Base-by-base conservation (phyloP, 2,888 invertebrate genomes). In the Xestia xanthographa region DNA sequence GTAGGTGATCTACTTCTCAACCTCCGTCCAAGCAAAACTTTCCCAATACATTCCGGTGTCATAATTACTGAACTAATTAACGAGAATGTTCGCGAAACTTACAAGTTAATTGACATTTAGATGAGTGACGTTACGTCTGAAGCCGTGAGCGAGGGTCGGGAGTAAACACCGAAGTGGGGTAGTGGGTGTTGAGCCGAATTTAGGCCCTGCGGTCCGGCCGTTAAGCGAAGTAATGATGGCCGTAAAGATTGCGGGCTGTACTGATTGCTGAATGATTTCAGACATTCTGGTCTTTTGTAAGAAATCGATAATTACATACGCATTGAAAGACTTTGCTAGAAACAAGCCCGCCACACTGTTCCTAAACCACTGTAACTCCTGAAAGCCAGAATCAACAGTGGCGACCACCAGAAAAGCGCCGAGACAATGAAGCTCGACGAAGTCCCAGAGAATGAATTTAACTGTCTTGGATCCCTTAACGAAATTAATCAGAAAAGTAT, bases 131-230 rank as follows among this genome's bases (percentile, higher is more conserved):
- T 86, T 79, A 83, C n/a, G 67, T 65, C 79, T 84, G 63, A 66
- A 53, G 45, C 38, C 56, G 41, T 71, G 74, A 66, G 66, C 41
- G 72, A 78, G 78, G 71, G 79, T 63, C 60, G 50, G 48, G 60
- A 73, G 67, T 76, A 82, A 84, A 86, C 75, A 84, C 34, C n/a
- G 48, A 80, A 73, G 56, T 78, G 43, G 83, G 79, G 72, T 77
- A 75, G 72, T 77, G 62, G 71, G 81, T 78, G 70, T 72, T 17
- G 65, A 72, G 63, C 67, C 62, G 66, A 86, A 83, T 80, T 77
- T 74, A 70, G 66, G 66, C 62, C 72, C 79, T 34, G 20, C 38
- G 68, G 79, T 62, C 34, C 20, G 63, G 26, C 53, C 66, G 83
- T 70, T 70, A 78, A 41, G 34, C 34, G 29, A 56, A 71, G 41